phyloP scores from a whole-genome alignment of 2,113 vertebrate species.

The Tamias sibiricus region DNA sequence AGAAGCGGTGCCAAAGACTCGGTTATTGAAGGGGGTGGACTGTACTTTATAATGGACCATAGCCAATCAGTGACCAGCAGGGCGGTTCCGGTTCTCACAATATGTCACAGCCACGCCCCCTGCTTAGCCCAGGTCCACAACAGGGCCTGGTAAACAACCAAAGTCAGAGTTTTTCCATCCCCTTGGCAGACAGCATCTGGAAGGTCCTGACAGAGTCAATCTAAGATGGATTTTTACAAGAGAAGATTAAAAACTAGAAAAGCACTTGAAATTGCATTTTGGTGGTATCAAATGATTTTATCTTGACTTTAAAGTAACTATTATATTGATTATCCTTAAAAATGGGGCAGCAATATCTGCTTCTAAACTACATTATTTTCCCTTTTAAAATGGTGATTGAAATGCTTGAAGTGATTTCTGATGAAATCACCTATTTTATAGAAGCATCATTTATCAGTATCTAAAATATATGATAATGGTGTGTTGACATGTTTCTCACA shows the following conservation, averaged over 20 bases:
- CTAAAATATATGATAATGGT: conserved; percentile 56
- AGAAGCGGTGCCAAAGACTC: too few species aligned
- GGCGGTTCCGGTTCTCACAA: too few species aligned
- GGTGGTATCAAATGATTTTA: conserved; percentile 71
- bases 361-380: conserved; percentile 67
- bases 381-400: conserved; percentile 43
- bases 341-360: conserved; percentile 57
- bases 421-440: not conserved
- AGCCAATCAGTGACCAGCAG: too few species aligned
- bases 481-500: conserved; percentile 10
- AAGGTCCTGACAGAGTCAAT: too few species aligned
- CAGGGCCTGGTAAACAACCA: too few species aligned
- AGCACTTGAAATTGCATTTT: conserved; percentile 72
- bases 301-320: conserved; percentile 64
- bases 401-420: conserved; percentile 62
- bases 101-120: too few species aligned
- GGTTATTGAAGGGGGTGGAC: too few species aligned
- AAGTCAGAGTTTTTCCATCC: too few species aligned
- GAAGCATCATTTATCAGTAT: conserved; percentile 45
- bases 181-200: too few species aligned
- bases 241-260: conserved; percentile 72
- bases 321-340: conserved; percentile 75
- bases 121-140: too few species aligned
- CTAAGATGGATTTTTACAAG: conserved; percentile 62
- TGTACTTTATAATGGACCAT: too few species aligned